These are phyloP conservation scores for Willowsia nigromaculata DNA, from an alignment of 2,888 invertebrate genomes.

Conservation along the genomic window DNA sequence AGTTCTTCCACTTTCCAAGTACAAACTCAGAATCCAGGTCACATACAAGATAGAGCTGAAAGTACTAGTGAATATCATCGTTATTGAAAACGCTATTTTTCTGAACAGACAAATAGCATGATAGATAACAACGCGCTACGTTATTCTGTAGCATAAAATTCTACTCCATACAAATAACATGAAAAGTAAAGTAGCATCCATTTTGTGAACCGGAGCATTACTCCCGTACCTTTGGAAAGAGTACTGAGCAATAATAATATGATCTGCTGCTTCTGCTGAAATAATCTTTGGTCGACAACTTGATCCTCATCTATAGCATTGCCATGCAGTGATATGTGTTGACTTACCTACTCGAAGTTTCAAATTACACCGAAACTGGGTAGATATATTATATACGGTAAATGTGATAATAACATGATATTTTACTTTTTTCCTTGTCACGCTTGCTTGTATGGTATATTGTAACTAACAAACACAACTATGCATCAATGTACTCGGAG, in stretches of 20 bases:
- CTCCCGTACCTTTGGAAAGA: neutral
- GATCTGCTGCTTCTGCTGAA: neutral
- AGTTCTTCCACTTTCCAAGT: neutral
- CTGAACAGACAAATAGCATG: neutral
- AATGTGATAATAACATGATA: neutral
- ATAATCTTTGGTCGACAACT: neutral
- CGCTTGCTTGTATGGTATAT: neutral
- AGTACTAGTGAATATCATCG: neutral
- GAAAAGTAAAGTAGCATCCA: neutral
- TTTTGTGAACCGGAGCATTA: neutral
- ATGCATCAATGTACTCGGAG: too few relatives aligned
- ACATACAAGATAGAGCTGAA: neutral
- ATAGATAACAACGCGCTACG: neutral
- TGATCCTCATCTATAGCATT: neutral
- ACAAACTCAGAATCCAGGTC: neutral
- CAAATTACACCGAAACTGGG: neutral
- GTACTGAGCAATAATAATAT: neutral
- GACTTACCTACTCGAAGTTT: conserved; percentile 2
- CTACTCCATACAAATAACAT: neutral
- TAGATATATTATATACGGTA: neutral
- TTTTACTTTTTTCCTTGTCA: neutral
- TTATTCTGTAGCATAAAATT: neutral
- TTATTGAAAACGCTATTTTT: neutral
- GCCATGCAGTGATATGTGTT: neutral
- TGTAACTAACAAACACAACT: too few relatives aligned